Evolutionary conservation across 2,113 vertebrate genomes (phyloP), one percentile per base, ranked within the genome.

Genomic region (Lathamus discolor): DNA sequence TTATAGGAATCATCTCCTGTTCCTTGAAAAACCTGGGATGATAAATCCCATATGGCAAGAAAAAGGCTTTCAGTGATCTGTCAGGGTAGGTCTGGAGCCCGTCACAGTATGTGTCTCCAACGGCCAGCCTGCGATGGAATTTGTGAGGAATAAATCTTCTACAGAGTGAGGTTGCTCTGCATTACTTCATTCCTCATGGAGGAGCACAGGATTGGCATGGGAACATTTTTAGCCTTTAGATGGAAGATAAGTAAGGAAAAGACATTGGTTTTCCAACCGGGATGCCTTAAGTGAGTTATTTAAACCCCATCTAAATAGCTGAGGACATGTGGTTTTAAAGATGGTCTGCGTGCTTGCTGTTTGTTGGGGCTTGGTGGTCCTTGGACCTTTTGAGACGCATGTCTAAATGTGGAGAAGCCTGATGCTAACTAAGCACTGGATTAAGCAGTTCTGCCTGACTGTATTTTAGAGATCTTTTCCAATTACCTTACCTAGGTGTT

Each of bases 1-100:
- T 91, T 91, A 64, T 79, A 91, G 95, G 83, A 86, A 79, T 62
- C 29, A 13, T 90, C 61, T 72, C 83, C 59, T 12, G 52, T 74
- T 90, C 83, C 33, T 80, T 43, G 86, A 43, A 81, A 74, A 88
- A 63, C 15, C 31, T 13, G 28, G 49, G 14, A 20, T 91, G 86
- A 81, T 80, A 69, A 83, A 88, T 94, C 54, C 44, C 43, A 44
- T 18, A n/a, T 55, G 88, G 68, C 72, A 93, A 54, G 75, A 63
- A 55, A 51, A 90, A 90, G 37, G 35, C 48, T 90, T 78, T 70
- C 19, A 18, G 44, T 44, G 88, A 74, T 74, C 35, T 75, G 62
- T 84, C 41, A 35, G 70, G 64, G 77, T 63, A 62, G 83, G 51
- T 93, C 93, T 95, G 94, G 80, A 92, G 39, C 33, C 43, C 0